A percentile compares a stretch with the other conserved stretches of the same genome.
Evolutionary conservation across 30 jellyfish, hydroid and myxozoan species (phyloP).

Genomic region (Catostylus mosaicus): DNA sequence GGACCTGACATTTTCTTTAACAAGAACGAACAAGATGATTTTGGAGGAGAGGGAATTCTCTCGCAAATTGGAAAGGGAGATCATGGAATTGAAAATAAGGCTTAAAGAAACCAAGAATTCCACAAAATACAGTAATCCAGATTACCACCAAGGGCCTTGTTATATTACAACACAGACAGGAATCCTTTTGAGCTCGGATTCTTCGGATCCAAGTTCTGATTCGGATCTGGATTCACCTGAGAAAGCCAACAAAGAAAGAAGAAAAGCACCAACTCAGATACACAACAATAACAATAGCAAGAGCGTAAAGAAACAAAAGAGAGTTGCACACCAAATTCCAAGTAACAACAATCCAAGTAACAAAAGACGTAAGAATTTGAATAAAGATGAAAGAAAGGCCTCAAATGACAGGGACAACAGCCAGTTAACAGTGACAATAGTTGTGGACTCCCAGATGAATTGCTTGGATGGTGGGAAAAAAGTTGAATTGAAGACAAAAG

Average conservation of each 20-base stretch:
- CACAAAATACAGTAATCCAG: neutral
- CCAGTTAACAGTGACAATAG: slow-evolving; percentile 17
- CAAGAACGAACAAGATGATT: slow-evolving; percentile 23
- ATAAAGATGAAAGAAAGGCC: slow-evolving; percentile 12
- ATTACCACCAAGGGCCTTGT: slow-evolving; percentile 3
- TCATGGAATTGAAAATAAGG: slow-evolving; percentile 16
- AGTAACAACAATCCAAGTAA: slow-evolving; percentile 22
- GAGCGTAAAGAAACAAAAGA: slow-evolving; percentile 26
- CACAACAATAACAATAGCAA: slow-evolving; percentile 25
- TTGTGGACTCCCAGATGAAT: slow-evolving; percentile 37
- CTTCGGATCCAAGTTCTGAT: neutral
- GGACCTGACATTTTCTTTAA: slow-evolving; percentile 12
- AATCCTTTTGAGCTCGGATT: slow-evolving; percentile 10
- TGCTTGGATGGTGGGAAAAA: slow-evolving; percentile 22
- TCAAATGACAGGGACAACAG: slow-evolving; percentile 23
- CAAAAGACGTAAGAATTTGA: neutral
- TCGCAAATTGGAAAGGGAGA: slow-evolving; percentile 27
- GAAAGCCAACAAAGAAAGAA: slow-evolving; percentile 5
- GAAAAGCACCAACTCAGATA: slow-evolving; percentile 12
- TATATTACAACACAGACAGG: slow-evolving; percentile 12
- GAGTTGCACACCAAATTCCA: neutral
- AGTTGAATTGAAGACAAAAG: slow-evolving; percentile 8
- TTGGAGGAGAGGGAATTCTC: slow-evolving; percentile 23
- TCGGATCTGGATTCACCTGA: slow-evolving; percentile 12
- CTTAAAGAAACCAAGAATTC: slow-evolving; percentile 18